Evolutionary conservation across 2,888 invertebrate species (phyloP), one percentile per base, ranked within the genome.

Genomic region (Gryllus longicercus): DNA sequence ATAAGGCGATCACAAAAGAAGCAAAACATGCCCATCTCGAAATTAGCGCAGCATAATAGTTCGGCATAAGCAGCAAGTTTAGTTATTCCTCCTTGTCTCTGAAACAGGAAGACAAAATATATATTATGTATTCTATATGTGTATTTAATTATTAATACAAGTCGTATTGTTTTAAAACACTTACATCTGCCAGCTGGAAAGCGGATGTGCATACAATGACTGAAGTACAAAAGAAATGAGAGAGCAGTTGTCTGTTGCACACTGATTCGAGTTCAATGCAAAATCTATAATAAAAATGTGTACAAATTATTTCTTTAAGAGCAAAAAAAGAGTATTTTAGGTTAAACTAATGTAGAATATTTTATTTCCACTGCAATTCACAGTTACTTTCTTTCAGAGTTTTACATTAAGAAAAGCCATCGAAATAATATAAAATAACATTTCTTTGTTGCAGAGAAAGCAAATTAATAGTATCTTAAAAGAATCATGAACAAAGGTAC

Each of bases 21-120:
- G 76, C 76, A 76, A 25, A 76, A 76, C 76, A 76, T 76, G n/a
- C 23, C 76, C 38, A 76, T 25, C 14, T 76, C 76, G 16, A 25
- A 23, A 16, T 23, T 10, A n/a, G 76, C 76, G 10, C 21, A n/a
- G 11, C n/a, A 25, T 76, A 76, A 38, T 23, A 76, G 25, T 11
- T 23, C 23, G 5, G 38, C 25, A 23, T 23, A 23, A 23, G 76
- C 16, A 23, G 23, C 23, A 2, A 76, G 38, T 11, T 76, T 76
- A 12, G 25, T 25, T 76, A n/a, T 25, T 18, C 16, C 16, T 23
- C 16, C 25, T 16, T 23, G 11, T 12, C 16, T 76, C 76, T 76
- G 76, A 25, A 76, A 76, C 5, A 14, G 1, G 8, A 76, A 76
- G 23, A 8, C 3, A 38, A 38, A 38, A 5, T 8, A 38, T 38